phyloP scores from a whole-genome alignment of 2,888 invertebrate genomes.

The Torymus tubicola region DNA sequence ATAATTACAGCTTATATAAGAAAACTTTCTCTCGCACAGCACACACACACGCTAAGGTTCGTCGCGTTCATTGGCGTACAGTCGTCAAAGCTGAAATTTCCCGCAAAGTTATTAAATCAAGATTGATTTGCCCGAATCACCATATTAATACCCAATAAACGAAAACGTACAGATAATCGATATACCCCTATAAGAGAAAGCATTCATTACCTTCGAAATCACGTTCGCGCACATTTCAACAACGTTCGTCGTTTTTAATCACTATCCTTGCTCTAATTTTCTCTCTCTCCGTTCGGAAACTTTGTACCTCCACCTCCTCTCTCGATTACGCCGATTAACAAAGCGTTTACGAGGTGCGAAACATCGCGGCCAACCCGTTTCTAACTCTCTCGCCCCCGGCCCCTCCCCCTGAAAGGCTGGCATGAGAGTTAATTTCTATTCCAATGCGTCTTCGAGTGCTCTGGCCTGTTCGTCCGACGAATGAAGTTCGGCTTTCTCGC shows the following conservation, averaged over 20 bases:
- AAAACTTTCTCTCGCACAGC: too few relatives aligned
- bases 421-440: constrained; percentile 44
- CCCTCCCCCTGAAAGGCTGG: too few relatives aligned
- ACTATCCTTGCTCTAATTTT: too few relatives aligned
- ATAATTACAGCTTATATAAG: too few relatives aligned
- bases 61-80: too few relatives aligned
- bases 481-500: constrained; percentile 3
- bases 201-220: not conserved
- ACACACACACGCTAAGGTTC: too few relatives aligned
- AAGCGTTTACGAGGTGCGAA: constrained; percentile 43
- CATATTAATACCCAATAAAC: too few relatives aligned
- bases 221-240: not conserved
- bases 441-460: constrained; percentile 46
- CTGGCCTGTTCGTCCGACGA: not conserved
- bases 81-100: too few relatives aligned
- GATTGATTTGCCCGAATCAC: too few relatives aligned
- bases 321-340: constrained; percentile 33
- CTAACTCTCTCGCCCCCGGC: not conserved
- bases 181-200: not conserved
- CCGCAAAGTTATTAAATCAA: too few relatives aligned
- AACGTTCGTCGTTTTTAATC: too few relatives aligned
- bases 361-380: constrained; percentile 2
- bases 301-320: not conserved
- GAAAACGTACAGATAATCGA: too few relatives aligned
- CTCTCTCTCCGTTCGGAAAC: not conserved